phyloP scores from a whole-genome alignment of 2,797 vertebrate genomes.

The Lemur catta region DNA sequence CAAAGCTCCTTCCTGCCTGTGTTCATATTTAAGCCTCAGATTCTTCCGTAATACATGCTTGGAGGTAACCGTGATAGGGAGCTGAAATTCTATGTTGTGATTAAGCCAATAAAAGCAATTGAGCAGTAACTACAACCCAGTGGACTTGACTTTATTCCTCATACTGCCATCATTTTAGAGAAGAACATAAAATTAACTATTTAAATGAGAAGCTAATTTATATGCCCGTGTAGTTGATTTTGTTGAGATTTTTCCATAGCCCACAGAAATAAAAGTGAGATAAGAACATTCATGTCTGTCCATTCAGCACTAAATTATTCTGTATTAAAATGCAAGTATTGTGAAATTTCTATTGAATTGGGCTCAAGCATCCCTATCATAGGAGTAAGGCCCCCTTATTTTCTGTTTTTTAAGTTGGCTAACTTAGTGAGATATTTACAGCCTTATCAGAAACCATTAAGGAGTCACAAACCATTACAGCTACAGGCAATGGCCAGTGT shows the following conservation, averaged over 20 bases:
- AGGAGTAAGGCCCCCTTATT: not conserved
- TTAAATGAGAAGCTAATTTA: not conserved
- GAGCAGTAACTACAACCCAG: not conserved
- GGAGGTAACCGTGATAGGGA: not conserved
- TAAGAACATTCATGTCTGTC: not conserved
- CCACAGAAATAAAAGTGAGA: conserved; percentile 26
- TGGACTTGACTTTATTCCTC: not conserved
- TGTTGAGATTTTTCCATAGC: not conserved
- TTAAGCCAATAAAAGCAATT: not conserved
- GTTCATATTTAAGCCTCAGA: not conserved
- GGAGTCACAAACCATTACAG: conserved; percentile 20
- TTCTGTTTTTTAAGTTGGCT: not conserved
- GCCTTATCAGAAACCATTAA: conserved; percentile 1
- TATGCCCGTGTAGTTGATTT: not conserved
- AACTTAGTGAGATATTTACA: conserved; percentile 23
- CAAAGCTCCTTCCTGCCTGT: not conserved
- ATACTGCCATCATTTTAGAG: not conserved
- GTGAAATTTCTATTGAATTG: not conserved
- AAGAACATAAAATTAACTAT: not conserved
- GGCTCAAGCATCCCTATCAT: not conserved
- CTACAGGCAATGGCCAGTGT: not conserved
- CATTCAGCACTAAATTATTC: not conserved
- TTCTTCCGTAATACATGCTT: not conserved
- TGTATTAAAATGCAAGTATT: not conserved
- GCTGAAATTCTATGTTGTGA: not conserved